These are phyloP conservation scores for Gallinago undulata DNA, from an alignment of 2,113 vertebrate genomes.

Conservation along the genomic window DNA sequence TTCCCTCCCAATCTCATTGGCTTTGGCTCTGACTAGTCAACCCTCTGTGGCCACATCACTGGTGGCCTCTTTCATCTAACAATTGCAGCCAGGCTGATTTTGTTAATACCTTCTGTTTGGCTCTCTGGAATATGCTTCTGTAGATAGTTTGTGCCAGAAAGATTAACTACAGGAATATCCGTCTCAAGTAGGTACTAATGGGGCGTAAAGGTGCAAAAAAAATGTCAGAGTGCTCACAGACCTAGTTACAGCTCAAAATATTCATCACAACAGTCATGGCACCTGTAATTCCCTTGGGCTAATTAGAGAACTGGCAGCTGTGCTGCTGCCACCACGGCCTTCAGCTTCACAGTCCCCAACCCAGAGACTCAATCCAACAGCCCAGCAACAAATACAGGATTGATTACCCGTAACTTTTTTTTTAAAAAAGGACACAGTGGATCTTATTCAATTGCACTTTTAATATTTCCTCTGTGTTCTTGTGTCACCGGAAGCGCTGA, in stretches of 20 bases:
- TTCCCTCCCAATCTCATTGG: not conserved
- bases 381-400: not conserved
- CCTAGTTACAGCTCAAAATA: not conserved
- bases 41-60: rapidly evolving
- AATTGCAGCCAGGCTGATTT: not conserved
- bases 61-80: not conserved
- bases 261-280: not conserved
- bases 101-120: not conserved
- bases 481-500: rapidly evolving
- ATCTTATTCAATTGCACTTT: not conserved
- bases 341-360: not conserved
- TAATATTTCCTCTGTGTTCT: not conserved
- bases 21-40: not conserved
- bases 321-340: not conserved
- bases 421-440: not conserved
- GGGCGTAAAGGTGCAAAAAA: not conserved
- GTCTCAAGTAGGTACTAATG: not conserved
- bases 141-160: not conserved
- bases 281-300: not conserved
- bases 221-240: not conserved
- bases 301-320: not conserved
- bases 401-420: not conserved
- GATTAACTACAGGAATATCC: not conserved
- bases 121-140: not conserved
- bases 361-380: not conserved